Base-by-base conservation (phyloP, 92 coral and sea anemone genomes). In the Epizoanthus scotinus region DNA sequence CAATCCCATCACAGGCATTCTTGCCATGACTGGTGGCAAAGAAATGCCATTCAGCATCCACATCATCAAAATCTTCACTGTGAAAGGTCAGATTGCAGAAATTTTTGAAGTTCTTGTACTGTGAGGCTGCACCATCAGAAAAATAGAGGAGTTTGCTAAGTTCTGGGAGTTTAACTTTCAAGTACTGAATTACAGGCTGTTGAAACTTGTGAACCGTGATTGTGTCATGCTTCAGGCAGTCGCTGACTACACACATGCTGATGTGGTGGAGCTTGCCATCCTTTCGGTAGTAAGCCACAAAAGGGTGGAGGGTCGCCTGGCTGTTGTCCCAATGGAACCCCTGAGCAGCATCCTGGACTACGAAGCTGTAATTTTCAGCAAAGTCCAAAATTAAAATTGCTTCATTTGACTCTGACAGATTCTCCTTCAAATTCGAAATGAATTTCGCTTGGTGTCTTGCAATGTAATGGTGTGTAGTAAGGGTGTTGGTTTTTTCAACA, bases 291-390 rank as follows among this genome's bases (percentile, higher is more conserved):
- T 79, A 79, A 29, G 71, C 59, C 62, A 79, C 73, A 26, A 79
- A 42, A 31, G 84, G 75, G 73, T 79, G 84, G 50, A 79, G 84
- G 84, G 67, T 82, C 86, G 73, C 28, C 73, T 81, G n/a, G n/a
- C n/a, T n/a, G n/a, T n/a, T n/a, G n/a, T n/a, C n/a, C n/a, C n/a
- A n/a, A n/a, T n/a, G n/a, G 70, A 42, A 83, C 8, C 81, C 55
- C 63, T 73, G 67, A 21, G 68, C 49, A 21, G 77, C 73, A 83
- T 83, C 86, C 63, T 83, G 86, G 42, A 83, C 72, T 57, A 83
- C 34, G 72, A 83, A 83, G 54, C 55, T 60, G 49, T 83, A 72
- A 60, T 83, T 83, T 83, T 83, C 81, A 22, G 86, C 86, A 72
- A 83, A 83, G 59, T 83, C 86, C n/a, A 78, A 69, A 44, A 83